A percentile compares a stretch with the other conserved stretches of the same genome.
These are phyloP conservation scores for Pithys albifrons DNA, from an alignment of 2,113 vertebrate genomes.

Conservation along the genomic window DNA sequence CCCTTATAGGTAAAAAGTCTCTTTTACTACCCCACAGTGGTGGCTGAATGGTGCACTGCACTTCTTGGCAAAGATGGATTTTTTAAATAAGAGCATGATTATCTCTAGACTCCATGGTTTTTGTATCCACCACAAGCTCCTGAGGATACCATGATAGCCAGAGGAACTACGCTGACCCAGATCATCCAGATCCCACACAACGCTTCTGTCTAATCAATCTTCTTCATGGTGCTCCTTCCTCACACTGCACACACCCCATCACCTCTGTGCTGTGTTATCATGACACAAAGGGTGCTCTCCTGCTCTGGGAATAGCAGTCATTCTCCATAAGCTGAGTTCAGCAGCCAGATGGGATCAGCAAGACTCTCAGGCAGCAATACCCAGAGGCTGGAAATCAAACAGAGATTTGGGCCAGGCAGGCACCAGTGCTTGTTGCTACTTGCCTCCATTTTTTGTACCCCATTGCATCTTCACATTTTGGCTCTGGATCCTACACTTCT, in stretches of 20 bases:
- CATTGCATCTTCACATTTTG: neutral
- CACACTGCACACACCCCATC: neutral
- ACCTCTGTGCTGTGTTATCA: neutral
- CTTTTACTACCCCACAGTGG: neutral
- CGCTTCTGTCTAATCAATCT: neutral
- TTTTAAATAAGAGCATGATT: neutral
- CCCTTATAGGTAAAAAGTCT: neutral
- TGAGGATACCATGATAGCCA: neutral
- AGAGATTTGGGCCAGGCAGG: neutral
- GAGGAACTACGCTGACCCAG: neutral
- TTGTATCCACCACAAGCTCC: neutral
- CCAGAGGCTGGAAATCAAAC: neutral
- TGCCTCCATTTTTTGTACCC: neutral
- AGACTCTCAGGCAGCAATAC: neutral
- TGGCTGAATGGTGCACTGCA: neutral
- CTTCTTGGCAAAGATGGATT: neutral
- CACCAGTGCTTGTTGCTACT: neutral
- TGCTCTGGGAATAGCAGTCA: neutral
- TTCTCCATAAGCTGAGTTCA: neutral
- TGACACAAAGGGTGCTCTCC: accelerated
- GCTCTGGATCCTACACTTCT: neutral
- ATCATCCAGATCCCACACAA: neutral
- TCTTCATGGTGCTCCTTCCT: neutral
- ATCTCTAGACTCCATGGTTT: neutral
- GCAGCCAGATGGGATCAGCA: neutral